Conservation (phyloP, 2,888 invertebrate genomes). For the Odontocerum albicorne region DNA sequence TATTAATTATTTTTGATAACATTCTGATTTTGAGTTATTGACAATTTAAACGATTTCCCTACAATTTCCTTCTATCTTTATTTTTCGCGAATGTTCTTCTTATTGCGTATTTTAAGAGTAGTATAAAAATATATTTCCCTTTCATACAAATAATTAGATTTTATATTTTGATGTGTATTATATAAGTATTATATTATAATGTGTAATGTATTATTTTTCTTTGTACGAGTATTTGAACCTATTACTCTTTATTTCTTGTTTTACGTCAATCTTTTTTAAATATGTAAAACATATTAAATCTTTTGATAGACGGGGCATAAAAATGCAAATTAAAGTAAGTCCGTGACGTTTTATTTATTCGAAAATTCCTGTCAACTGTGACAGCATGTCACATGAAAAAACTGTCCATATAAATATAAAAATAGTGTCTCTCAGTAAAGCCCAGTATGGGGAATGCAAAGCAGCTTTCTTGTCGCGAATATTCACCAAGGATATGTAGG, state of each 20-base stretch:
- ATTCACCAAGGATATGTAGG: neutral
- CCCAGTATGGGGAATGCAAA: conserved; percentile 23
- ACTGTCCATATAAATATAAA: conserved; percentile 28
- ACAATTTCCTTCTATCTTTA: no score
- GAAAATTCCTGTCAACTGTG: conserved; percentile 31
- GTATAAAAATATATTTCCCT: no score
- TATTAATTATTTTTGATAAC: no score
- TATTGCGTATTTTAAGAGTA: no score
- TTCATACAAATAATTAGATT: no score
- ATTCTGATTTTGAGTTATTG: no score
- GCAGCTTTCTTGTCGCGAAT: conserved; percentile 3
- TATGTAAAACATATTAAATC: conserved; percentile 10
- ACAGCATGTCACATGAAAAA: conserved; percentile 31
- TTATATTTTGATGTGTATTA: no score
- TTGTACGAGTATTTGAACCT: no score
- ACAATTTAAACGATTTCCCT: no score
- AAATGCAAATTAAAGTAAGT: conserved; percentile 23
- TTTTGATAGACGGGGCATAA: conserved; percentile 26
- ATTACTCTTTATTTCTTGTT: neutral
- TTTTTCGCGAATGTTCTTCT: no score
- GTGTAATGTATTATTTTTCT: no score
- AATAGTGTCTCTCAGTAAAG: conserved; percentile 7
- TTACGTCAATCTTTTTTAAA: conserved; percentile 3
- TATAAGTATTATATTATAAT: no score
- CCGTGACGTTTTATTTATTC: conserved; percentile 31